Base-by-base conservation (phyloP, 2,888 invertebrate genomes). In the Neoitamus cyanurus region DNA sequence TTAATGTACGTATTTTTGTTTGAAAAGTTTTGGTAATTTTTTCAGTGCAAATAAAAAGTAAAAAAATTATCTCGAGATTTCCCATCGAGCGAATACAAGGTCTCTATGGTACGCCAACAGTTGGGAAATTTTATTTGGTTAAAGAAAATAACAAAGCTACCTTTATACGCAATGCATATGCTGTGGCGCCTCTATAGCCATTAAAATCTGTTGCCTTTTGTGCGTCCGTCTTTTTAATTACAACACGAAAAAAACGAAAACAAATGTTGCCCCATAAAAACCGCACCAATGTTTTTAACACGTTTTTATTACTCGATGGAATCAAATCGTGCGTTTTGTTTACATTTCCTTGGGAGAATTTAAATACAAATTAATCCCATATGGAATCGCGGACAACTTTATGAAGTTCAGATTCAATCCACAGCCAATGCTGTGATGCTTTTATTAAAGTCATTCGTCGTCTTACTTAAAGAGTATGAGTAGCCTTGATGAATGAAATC, bases 101-200 rank as follows among this genome's bases (percentile, higher is more conserved):
- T 42, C 15, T 13, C 20, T 58, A 0, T 11, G 31, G 1, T 72
- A 34, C 0, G 1, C 31, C n/a, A 31, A 72, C 34, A 11, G 15
- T 20, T 31, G 20, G 13, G n/a, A 13, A 28, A 15, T 77, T 77
- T 34, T 48, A 46, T 30, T 25, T 46, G 13, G 13, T 15, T 28
- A 72, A 15, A 34, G 13, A 34, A 72, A 72, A 34, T 72, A 58
- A 58, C 58, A 58, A 58, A 34, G 37, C 34, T 75, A 75, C 70
- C 70, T 25, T 25, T 70, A 6, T 70, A n/a, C 31, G 28, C 31
- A 13, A 70, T 36, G 78, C 42, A 86, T 78, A 86, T 83, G 85
- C 75, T 86, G 85, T 86, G 87, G 86, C 87, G 86, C 87, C 86
- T 85, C 84, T 75, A 77, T 68, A 84, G 82, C 84, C 69, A 86